Evolutionary conservation across 2,888 invertebrate genomes (phyloP).

Genomic region (Rotaria macrura): DNA sequence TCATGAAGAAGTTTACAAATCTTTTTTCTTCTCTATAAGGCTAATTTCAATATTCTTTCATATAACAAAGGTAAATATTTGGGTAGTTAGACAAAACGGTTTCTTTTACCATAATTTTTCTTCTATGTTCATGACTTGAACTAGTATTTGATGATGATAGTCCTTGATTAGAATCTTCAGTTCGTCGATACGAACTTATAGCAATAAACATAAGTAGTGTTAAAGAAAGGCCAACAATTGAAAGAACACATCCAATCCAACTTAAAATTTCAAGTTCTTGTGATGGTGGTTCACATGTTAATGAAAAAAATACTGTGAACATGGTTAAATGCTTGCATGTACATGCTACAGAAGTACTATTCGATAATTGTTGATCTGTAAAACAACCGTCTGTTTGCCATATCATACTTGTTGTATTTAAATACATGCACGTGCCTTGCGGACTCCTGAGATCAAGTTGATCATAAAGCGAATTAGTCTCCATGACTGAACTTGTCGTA

Average conservation of each 20-base stretch:
- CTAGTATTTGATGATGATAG: background rate
- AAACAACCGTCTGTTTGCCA: background rate
- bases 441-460: background rate
- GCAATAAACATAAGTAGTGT: background rate
- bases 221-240: background rate
- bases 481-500: background rate
- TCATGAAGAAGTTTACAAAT: too few species aligned
- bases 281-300: background rate
- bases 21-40: too few species aligned
- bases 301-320: constrained; percentile 2
- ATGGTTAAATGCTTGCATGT: constrained; percentile 6
- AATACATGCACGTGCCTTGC: background rate
- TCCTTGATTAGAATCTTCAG: background rate
- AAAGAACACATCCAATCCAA: background rate
- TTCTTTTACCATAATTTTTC: background rate
- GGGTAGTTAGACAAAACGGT: background rate
- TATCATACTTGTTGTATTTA: background rate
- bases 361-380: background rate
- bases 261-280: background rate
- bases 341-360: background rate
- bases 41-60: background rate
- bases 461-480: background rate
- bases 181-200: background rate
- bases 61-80: background rate
- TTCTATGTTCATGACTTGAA: background rate